Conservation (phyloP, 2,888 invertebrate species). For the Caenorhabditis zanzibari region DNA sequence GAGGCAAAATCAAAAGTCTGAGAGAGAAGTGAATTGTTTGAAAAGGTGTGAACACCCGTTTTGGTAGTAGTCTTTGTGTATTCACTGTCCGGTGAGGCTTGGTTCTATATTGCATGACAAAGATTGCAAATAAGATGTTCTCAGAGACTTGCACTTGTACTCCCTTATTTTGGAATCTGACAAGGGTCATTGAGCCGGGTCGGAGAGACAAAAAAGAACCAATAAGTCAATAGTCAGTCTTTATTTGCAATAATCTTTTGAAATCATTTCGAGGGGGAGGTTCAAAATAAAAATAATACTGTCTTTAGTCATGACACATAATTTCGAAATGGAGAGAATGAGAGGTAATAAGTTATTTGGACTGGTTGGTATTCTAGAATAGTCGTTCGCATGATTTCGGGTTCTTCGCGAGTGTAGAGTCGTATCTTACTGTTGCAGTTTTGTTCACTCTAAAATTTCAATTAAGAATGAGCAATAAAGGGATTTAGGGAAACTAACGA, state of each 20-base stretch:
- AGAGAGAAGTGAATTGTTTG: conserved; percentile 22
- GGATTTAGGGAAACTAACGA: conserved; percentile 25
- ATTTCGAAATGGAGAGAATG: conserved; percentile 16
- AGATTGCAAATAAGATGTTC: conserved; percentile 46
- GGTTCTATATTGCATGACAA: conserved; percentile 58
- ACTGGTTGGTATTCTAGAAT: conserved; percentile 52
- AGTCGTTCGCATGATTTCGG: conserved; percentile 75
- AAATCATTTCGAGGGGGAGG: conserved; percentile 4
- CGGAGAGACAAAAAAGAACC: conserved; percentile 25
- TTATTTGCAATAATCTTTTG: conserved; percentile 33
- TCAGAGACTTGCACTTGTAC: conserved; percentile 26
- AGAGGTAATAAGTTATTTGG: conserved; percentile 9
- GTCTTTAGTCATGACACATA: conserved; percentile 52
- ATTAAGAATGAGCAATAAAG: neutral
- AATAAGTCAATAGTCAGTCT: conserved; percentile 16
- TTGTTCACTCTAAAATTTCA: conserved; percentile 66
- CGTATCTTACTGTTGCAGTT: conserved; percentile 73
- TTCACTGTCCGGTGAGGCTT: conserved; percentile 3
- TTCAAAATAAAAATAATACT: conserved; percentile 18
- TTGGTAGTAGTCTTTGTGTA: conserved; percentile 49
- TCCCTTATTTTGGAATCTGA: neutral
- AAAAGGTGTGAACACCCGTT: conserved; percentile 63
- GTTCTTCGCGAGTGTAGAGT: conserved; percentile 72
- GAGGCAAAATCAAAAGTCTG: conserved; percentile 29
- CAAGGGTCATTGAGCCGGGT: conserved; percentile 42